These are phyloP conservation scores for Cantharis rufa DNA, from an alignment of 2,888 invertebrate species.

Conservation along the genomic window DNA sequence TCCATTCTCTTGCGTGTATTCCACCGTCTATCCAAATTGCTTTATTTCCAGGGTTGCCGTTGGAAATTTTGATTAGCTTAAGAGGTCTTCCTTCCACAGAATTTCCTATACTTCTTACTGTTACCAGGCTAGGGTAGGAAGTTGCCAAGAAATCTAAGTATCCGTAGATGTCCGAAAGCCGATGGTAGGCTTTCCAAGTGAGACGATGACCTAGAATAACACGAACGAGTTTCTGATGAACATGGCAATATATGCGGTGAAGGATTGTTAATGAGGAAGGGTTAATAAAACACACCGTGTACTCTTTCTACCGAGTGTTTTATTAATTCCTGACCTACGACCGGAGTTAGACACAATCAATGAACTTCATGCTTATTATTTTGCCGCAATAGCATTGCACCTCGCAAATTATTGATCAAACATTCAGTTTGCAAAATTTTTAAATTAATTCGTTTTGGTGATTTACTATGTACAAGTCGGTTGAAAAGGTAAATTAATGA, in stretches of 20 bases:
- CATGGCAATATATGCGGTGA: not conserved
- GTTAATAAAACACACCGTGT: not conserved
- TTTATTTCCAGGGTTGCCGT: conserved; percentile 63
- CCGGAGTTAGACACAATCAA: not conserved
- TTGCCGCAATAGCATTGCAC: not conserved
- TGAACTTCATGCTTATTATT: not conserved
- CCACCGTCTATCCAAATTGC: conserved; percentile 78
- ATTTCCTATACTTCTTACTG: conserved; percentile 73
- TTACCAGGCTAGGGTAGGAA: conserved; percentile 73
- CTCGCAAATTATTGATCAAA: conserved; percentile 5
- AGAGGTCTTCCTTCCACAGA: conserved; percentile 75
- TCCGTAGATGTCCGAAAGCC: conserved; percentile 68
- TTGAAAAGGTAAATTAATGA: not conserved
- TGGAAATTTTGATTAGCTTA: conserved; percentile 73
- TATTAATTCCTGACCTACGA: not conserved
- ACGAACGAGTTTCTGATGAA: not conserved
- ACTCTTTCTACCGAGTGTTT: not conserved
- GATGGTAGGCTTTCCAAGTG: conserved; percentile 80
- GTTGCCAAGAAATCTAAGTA: conserved; percentile 74
- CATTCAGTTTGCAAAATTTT: not conserved
- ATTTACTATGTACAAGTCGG: not conserved
- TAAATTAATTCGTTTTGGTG: not conserved
- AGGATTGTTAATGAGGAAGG: not conserved
- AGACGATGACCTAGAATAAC: conserved; percentile 59
- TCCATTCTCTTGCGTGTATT: conserved; percentile 91